Evolutionary conservation across 2,888 invertebrate genomes (phyloP).

Genomic region (Entomobrya multifasciata): DNA sequence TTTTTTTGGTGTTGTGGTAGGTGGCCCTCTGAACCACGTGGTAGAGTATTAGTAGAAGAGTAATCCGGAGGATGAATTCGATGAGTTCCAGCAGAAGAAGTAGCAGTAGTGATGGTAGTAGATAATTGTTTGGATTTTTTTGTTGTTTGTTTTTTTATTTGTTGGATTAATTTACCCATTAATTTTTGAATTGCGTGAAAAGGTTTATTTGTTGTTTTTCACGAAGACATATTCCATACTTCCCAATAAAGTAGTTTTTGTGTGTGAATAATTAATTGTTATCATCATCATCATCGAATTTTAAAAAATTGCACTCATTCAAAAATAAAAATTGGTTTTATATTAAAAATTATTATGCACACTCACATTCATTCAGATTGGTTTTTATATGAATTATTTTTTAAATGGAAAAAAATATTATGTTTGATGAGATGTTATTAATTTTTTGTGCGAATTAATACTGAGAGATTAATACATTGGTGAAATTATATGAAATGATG

Average conservation of each 20-base stretch:
- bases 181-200: conserved; percentile 28
- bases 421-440: background rate
- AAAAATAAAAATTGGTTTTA: background rate
- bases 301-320: conserved; percentile 27
- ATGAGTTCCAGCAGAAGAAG: conserved; percentile 44
- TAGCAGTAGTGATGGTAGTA: conserved; percentile 41
- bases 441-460: background rate
- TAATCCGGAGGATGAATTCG: conserved; percentile 59
- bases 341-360: conserved; percentile 59
- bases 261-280: background rate
- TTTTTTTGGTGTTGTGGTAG: conserved; percentile 51
- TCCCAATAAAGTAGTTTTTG: conserved; percentile 44
- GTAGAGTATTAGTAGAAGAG: conserved; percentile 53
- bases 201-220: background rate
- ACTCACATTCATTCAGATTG: conserved; percentile 72
- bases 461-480: background rate
- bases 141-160: conserved; percentile 28
- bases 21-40: conserved; percentile 43
- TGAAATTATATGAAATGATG: background rate
- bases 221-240: conserved; percentile 58
- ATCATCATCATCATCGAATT: conserved; percentile 31
- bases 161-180: conserved; percentile 25
- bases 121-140: conserved; percentile 29
- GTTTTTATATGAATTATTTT: background rate
- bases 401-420: background rate